Percentiles rank a stretch among this genome's conserved stretches.
Conservation (phyloP, 2,113 vertebrate species). For the Micronycteris hirsuta region DNA sequence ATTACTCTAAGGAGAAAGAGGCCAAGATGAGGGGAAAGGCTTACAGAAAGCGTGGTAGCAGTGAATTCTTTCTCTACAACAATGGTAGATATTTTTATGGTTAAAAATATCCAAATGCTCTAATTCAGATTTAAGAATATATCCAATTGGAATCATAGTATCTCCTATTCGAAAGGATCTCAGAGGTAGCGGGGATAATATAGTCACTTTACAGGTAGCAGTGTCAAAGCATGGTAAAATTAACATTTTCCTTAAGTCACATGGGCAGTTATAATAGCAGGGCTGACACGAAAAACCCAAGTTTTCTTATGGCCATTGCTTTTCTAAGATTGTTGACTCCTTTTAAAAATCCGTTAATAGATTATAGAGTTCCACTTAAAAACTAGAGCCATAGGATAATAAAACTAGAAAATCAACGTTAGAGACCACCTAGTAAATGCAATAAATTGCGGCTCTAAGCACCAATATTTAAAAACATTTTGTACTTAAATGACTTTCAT, state of each 20-base stretch:
- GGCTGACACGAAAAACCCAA: background rate
- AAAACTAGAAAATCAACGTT: background rate
- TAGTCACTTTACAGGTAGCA: background rate
- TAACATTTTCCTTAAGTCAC: background rate
- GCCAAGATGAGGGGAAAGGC: background rate
- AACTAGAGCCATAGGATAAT: background rate
- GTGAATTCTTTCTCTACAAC: background rate
- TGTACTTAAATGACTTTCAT: background rate
- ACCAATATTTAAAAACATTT: conserved; percentile 17
- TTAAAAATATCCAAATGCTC: background rate
- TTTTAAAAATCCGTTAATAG: background rate
- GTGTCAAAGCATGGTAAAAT: background rate
- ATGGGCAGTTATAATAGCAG: background rate
- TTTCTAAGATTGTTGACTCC: background rate
- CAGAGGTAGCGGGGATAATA: background rate
- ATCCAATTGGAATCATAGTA: background rate
- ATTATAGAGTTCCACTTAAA: background rate
- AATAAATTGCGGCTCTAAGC: background rate
- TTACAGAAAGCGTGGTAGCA: background rate
- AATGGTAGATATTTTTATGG: background rate
- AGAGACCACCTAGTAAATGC: background rate
- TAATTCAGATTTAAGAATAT: background rate
- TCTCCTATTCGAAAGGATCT: background rate
- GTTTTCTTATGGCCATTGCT: background rate
- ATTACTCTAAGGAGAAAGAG: background rate